Evolutionary conservation across 2,888 invertebrate genomes (phyloP).

Genomic region (Leptopilina drosophilae): DNA sequence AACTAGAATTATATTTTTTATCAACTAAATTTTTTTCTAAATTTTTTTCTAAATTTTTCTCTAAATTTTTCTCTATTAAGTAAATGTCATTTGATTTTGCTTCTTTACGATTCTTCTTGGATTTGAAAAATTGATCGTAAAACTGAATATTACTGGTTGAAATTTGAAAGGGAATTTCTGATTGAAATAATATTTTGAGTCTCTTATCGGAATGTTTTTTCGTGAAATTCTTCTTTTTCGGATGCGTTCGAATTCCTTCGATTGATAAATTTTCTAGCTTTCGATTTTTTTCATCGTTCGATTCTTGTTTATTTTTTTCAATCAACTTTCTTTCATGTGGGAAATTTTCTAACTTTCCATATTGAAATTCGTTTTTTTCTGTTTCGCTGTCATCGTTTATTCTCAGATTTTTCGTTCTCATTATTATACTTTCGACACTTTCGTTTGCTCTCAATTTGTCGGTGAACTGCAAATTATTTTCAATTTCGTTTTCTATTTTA

Average conservation of each 20-base stretch:
- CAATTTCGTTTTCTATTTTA: not conserved
- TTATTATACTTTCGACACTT: constrained; percentile 39
- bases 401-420: constrained; percentile 44
- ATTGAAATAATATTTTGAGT: not conserved
- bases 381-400: constrained; percentile 1
- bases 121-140: constrained; percentile 28
- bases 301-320: not conserved
- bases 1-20: constrained; percentile 2
- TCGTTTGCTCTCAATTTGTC: not conserved
- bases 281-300: no score
- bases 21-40: not conserved
- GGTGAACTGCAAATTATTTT: not conserved
- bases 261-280: no score
- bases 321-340: not conserved
- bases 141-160: not conserved
- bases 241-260: not conserved
- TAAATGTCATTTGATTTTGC: not conserved
- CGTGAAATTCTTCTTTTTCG: not conserved
- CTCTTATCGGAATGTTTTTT: not conserved
- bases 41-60: not conserved
- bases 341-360: not conserved
- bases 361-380: not conserved
- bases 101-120: not conserved
- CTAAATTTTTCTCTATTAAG: not conserved
- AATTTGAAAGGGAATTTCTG: constrained; percentile 15